These are phyloP conservation scores for Ypsolopha scabrella DNA, from an alignment of 2,888 invertebrate species.

Conservation along the genomic window DNA sequence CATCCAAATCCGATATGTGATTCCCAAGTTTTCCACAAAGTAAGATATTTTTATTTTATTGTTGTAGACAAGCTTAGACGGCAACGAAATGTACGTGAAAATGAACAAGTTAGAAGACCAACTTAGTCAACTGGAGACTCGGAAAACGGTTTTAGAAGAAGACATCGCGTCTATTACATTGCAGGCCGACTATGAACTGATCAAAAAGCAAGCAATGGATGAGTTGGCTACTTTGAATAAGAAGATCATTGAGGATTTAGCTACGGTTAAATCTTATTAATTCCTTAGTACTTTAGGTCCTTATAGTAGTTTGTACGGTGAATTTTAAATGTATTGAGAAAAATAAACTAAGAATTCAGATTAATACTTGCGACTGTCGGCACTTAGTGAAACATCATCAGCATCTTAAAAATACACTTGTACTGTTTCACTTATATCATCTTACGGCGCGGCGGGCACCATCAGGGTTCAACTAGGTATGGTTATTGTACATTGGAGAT, in stretches of 20 bases:
- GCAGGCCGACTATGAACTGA: slow-evolving; percentile 75
- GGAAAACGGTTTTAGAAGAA: slow-evolving; percentile 75
- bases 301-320: neutral
- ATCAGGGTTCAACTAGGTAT: too few relatives aligned
- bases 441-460: too few relatives aligned
- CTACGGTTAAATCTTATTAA: slow-evolving; percentile 42
- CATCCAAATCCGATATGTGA: too few relatives aligned
- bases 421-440: too few relatives aligned
- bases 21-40: too few relatives aligned
- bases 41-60: slow-evolving; percentile 3
- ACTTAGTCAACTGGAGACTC: slow-evolving; percentile 75
- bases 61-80: slow-evolving; percentile 70
- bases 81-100: slow-evolving; percentile 79
- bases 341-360: too few relatives aligned
- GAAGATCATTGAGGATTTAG: slow-evolving; percentile 59
- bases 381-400: too few relatives aligned
- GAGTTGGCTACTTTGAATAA: slow-evolving; percentile 69
- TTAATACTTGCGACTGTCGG: too few relatives aligned
- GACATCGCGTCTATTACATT: slow-evolving; percentile 76
- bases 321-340: neutral
- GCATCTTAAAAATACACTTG: too few relatives aligned
- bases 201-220: slow-evolving; percentile 70
- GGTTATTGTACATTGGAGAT: too few relatives aligned
- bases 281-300: neutral
- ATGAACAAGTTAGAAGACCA: slow-evolving; percentile 78